Percentiles rank a stretch among this genome's conserved stretches.
These are phyloP conservation scores for Lagodon rhomboides DNA, from an alignment of 2,797 vertebrate genomes.

Conservation along the genomic window DNA sequence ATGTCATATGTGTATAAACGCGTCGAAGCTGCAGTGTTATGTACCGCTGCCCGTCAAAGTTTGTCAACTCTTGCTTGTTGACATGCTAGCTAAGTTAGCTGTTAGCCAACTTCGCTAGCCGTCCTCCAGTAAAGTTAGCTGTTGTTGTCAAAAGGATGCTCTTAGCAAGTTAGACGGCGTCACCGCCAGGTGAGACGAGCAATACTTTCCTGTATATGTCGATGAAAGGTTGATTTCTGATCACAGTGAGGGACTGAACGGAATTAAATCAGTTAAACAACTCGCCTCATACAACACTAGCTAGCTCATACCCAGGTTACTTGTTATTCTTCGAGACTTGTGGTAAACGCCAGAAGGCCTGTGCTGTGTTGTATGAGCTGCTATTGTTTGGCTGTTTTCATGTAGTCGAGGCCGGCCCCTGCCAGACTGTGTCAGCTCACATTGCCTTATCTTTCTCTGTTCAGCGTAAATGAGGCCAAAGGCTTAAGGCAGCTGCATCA, in stretches of 20 bases:
- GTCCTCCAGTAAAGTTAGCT: constrained; percentile 62
- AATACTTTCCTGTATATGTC: neutral
- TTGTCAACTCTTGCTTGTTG: constrained; percentile 19
- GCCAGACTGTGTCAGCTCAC: constrained; percentile 31
- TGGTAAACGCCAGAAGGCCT: constrained; percentile 69
- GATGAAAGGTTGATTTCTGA: neutral
- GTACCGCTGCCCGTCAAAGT: neutral
- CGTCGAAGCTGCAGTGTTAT: rapidly evolving
- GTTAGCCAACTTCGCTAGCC: constrained; percentile 54
- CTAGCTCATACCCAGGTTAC: neutral
- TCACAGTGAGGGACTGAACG: too few relatives aligned
- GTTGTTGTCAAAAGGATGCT: constrained; percentile 37
- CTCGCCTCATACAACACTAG: neutral
- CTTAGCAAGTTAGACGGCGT: neutral
- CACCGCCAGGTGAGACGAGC: neutral
- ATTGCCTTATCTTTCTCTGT: constrained; percentile 3
- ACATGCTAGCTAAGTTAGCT: constrained; percentile 48
- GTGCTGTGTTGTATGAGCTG: constrained; percentile 29
- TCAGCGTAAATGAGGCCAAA: constrained; percentile 29
- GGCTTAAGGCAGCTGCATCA: constrained; percentile 22
- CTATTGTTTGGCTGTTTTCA: constrained; percentile 40
- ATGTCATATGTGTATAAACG: neutral
- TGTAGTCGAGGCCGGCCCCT: constrained; percentile 4
- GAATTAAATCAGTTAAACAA: neutral
- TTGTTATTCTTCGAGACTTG: constrained; percentile 22